Base-by-base conservation (phyloP, 2,888 invertebrate genomes). In the Palloptera scutellata region DNA sequence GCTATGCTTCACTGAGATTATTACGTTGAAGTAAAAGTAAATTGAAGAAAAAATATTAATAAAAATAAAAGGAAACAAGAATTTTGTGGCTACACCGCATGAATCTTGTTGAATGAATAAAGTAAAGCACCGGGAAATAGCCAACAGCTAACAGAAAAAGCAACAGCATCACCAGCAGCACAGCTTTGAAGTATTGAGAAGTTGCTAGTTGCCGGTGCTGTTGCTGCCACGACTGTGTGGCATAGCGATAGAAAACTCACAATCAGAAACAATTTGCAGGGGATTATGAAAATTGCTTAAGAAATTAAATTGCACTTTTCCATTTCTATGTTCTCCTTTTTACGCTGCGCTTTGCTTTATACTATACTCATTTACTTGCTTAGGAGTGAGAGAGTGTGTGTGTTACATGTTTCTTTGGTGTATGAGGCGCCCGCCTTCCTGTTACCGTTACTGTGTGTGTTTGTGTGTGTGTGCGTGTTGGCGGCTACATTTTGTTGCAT, bases 231-330 rank as follows among this genome's bases (percentile, higher is more conserved):
- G 13, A 53, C 3, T 53, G 11, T 17, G 12, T 19, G 53, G 53
- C 53, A 17, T n/a, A 19, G 30, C 51, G 15, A n/a, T 55, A 6
- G 43, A 57, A 48, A 57, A 53, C 54, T 54, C 64, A 73, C 76
- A 77, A 79, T 79, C 79, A 79, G 79, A 79, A 79, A 79, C 80
- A 79, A 79, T 79, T 79, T 79, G 80, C 79, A 74, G 73, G 74
- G 79, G 80, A 79, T 79, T 79, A 79, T 79, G 80, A 80, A 79
- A 79, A 79, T 79, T 79, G 80, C 79, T 79, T 76, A 79, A 80
- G 79, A 79, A 80, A 79, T 79, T 79, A 79, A 79, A 79, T 80
- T 79, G 78, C 79, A 70, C 69, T 69, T 66, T 69, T 61, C 3
- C 42, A 4, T 30, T 30, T 30, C 6, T 30, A 30, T 2, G 30